A percentile compares a stretch with the other conserved stretches of the same genome.
phyloP scores from a whole-genome alignment of 2,888 invertebrate species.

The Brachyptera putata region DNA sequence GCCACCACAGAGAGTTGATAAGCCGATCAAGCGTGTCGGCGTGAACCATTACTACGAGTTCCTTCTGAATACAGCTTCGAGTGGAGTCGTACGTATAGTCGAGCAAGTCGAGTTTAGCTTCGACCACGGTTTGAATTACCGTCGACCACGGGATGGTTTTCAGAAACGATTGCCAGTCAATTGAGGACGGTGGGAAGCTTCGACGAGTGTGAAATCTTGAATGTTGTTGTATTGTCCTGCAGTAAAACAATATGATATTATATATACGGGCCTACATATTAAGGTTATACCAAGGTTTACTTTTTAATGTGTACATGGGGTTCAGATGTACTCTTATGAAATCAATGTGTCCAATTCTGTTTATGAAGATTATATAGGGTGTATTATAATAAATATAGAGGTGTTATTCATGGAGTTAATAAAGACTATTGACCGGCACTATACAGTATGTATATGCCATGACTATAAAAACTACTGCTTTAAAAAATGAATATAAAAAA shows the following conservation, averaged over 20 bases:
- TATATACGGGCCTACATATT: no score
- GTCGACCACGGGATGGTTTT: slow-evolving; percentile 3
- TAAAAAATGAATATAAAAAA: no score
- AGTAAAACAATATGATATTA: not conserved
- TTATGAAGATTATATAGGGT: no score
- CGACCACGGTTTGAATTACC: not conserved
- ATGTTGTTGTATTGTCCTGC: not conserved
- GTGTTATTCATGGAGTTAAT: no score
- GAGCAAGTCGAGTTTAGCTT: not conserved
- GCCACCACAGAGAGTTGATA: not conserved
- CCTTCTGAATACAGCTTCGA: not conserved
- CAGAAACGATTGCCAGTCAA: slow-evolving; percentile 8
- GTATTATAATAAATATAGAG: no score
- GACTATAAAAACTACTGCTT: no score
- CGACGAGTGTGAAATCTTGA: not conserved
- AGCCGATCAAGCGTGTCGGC: not conserved
- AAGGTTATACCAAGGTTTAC: no score
- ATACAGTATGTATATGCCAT: no score
- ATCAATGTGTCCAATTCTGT: no score
- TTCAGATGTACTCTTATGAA: no score
- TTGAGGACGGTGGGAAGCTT: not conserved
- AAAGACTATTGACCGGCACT: no score
- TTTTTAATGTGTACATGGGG: no score
- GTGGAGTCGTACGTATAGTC: not conserved
- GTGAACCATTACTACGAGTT: not conserved